Evolutionary conservation across 2,797 vertebrate genomes (phyloP).

Genomic region (Premnoplex brunnescens): DNA sequence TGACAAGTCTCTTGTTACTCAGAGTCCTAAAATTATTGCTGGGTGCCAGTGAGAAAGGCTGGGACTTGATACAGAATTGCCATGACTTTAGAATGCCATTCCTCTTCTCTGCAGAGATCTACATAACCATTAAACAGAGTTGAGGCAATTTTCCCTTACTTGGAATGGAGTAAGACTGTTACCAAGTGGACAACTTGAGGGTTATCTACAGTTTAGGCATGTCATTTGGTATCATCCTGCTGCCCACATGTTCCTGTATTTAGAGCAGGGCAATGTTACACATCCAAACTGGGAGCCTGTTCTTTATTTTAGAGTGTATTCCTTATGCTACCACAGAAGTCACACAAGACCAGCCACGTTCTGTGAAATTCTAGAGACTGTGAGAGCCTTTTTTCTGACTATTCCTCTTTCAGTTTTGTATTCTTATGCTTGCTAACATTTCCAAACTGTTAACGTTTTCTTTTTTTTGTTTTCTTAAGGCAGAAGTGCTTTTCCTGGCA

Average conservation of each 20-base stretch:
- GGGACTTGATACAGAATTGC: background rate
- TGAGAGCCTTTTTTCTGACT: background rate
- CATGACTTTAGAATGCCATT: background rate
- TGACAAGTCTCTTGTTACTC: background rate
- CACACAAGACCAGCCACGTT: background rate
- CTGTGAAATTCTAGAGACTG: background rate
- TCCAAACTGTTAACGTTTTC: background rate
- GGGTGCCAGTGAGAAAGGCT: background rate
- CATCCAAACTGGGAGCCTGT: background rate
- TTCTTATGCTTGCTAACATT: background rate
- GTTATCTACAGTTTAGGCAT: background rate
- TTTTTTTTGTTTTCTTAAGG: background rate
- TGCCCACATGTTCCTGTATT: background rate
- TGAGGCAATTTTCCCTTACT: background rate
- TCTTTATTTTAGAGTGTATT: background rate
- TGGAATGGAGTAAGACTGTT: too few relatives aligned
- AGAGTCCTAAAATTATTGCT: background rate
- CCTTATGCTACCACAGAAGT: background rate
- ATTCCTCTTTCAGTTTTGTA: background rate
- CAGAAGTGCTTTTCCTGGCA: background rate
- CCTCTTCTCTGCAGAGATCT: background rate
- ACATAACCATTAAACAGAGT: background rate
- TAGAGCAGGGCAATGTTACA: background rate
- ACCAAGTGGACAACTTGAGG: background rate
- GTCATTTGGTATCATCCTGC: background rate